Evolutionary conservation across 2,113 vertebrate species (phyloP).

Genomic region (Trematomus loennbergii): DNA sequence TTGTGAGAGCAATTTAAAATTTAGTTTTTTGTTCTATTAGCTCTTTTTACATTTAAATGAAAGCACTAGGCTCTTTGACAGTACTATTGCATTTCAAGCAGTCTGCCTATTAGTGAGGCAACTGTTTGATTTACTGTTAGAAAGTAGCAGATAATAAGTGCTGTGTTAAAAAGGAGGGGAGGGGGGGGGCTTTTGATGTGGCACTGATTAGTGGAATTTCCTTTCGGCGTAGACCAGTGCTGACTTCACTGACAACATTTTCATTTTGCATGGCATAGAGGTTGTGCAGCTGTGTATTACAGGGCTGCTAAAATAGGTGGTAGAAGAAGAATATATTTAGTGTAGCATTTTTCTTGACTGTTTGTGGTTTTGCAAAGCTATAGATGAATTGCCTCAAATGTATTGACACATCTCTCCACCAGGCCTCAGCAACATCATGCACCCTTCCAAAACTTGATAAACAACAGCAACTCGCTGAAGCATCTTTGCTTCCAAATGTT

Average conservation of each 20-base stretch:
- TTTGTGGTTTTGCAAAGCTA: background rate
- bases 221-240: background rate
- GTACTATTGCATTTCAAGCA: slow-evolving; percentile 43
- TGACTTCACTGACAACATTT: background rate
- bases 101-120: slow-evolving; percentile 23
- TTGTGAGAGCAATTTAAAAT: background rate
- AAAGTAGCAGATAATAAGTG: background rate
- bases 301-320: background rate
- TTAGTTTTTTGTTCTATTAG: background rate
- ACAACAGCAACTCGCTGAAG: too few relatives aligned
- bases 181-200: background rate
- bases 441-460: too few relatives aligned
- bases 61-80: background rate
- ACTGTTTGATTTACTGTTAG: slow-evolving; percentile 25
- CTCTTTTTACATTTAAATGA: slow-evolving; percentile 11
- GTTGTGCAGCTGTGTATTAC: background rate
- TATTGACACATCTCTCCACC: too few relatives aligned
- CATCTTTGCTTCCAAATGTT: too few relatives aligned
- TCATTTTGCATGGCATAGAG: background rate
- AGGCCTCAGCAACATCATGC: too few relatives aligned
- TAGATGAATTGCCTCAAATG: too few relatives aligned
- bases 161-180: background rate
- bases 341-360: background rate
- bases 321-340: background rate
- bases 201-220: slow-evolving; percentile 4